phyloP scores from a whole-genome alignment of 2,888 invertebrate genomes.

The Tricholauxania praeusta region DNA sequence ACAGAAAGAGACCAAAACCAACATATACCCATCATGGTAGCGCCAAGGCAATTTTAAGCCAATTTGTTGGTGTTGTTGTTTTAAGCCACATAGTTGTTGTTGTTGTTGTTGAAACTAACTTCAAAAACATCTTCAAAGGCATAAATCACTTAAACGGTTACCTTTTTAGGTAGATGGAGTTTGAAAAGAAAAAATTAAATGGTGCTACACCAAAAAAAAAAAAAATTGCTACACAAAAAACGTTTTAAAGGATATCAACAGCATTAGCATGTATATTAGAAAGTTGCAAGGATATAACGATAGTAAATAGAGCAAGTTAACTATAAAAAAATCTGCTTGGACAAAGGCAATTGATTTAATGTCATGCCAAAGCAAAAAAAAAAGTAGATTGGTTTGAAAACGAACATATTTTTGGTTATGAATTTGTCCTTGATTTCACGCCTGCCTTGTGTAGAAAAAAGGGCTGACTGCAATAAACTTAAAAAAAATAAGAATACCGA shows the following conservation, averaged over 20 bases:
- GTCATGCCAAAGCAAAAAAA: too few species aligned
- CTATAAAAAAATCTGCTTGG: not conserved
- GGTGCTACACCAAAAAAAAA: not conserved
- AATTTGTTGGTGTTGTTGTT: constrained; percentile 22
- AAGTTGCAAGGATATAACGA: not conserved
- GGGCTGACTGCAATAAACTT: too few species aligned
- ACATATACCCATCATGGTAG: not conserved
- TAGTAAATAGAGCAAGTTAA: not conserved
- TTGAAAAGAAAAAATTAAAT: not conserved
- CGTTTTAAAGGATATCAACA: constrained; percentile 3
- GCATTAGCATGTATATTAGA: constrained; percentile 4
- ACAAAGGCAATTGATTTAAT: constrained; percentile 8
- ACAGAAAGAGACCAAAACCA: not conserved
- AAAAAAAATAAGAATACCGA: too few species aligned
- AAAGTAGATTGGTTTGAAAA: too few species aligned
- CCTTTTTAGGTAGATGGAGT: constrained; percentile 1
- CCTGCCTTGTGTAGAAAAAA: too few species aligned
- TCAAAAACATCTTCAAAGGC: constrained; percentile 23
- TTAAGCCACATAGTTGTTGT: not conserved
- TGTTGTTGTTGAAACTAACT: constrained; percentile 13
- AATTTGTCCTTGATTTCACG: too few species aligned
- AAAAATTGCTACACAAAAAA: not conserved
- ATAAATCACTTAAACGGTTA: constrained; percentile 34
- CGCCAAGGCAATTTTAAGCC: constrained; percentile 13
- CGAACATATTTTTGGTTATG: too few species aligned